Conservation (phyloP, 2,797 vertebrate species). For the Ceryle rudis region DNA sequence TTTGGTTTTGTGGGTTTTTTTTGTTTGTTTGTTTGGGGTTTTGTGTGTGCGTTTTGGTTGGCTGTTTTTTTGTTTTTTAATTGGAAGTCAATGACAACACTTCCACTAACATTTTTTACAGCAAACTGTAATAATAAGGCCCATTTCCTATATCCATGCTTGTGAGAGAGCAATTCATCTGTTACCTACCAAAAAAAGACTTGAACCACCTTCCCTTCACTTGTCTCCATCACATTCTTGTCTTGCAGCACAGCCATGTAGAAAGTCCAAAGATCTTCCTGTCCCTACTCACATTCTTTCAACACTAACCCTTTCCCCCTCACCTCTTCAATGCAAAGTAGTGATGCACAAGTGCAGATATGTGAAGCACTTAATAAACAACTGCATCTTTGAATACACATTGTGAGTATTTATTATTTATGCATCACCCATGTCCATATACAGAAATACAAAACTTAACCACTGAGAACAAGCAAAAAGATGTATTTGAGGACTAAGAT, state of each 20-base stretch:
- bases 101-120: not conserved
- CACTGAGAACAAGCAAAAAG: not conserved
- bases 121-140: not conserved
- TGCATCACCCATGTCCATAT: not conserved
- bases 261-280: not conserved
- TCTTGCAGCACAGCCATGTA: not conserved
- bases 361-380: not conserved
- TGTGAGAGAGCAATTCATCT: not conserved
- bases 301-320: not conserved
- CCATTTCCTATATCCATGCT: not conserved
- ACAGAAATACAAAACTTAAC: not conserved
- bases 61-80: not conserved
- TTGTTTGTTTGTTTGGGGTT: too few species aligned
- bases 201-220: not conserved
- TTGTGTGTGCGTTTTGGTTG: too few species aligned
- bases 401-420: not conserved
- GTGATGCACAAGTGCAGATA: not conserved
- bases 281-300: not conserved
- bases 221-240: not conserved
- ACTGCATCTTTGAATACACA: not conserved
- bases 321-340: not conserved
- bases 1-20: too few species aligned
- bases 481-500: not conserved
- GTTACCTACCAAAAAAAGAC: not conserved
- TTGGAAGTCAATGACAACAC: not conserved